Conservation (phyloP, 1,140 invertebrate species). For the Antheraea mylitta region DNA sequence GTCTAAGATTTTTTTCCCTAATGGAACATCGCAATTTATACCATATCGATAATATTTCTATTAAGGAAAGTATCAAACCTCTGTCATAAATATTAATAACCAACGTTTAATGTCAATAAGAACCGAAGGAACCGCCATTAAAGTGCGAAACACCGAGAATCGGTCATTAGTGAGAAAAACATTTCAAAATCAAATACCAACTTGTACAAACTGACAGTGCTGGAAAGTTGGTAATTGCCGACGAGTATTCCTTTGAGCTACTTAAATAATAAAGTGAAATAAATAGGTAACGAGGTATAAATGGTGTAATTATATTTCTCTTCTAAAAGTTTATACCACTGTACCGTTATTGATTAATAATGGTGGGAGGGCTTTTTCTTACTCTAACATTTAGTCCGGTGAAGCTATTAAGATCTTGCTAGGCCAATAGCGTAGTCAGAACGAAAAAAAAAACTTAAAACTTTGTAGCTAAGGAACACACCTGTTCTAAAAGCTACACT, state of each 20-base stretch:
- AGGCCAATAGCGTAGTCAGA: too few species aligned
- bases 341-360: too few species aligned
- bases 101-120: constrained; percentile 46
- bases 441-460: too few species aligned
- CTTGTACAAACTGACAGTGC: constrained; percentile 43
- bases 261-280: constrained; percentile 30
- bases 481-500: too few species aligned
- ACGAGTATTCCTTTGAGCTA: constrained; percentile 30
- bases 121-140: constrained; percentile 43
- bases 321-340: too few species aligned
- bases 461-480: too few species aligned
- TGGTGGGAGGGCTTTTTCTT: too few species aligned
- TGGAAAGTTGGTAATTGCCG: constrained; percentile 58
- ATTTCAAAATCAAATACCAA: constrained; percentile 64
- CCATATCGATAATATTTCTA: constrained; percentile 1
- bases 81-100: constrained; percentile 43
- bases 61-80: constrained; percentile 11
- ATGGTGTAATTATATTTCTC: too few species aligned
- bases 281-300: constrained; percentile 15
- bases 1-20: background rate
- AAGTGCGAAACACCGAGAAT: constrained; percentile 39
- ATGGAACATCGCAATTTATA: background rate
- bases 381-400: too few species aligned
- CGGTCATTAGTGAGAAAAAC: constrained; percentile 62
- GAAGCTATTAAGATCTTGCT: too few species aligned